Evolutionary conservation across 2,797 vertebrate species (phyloP).

Genomic region (Rhinella marina): DNA sequence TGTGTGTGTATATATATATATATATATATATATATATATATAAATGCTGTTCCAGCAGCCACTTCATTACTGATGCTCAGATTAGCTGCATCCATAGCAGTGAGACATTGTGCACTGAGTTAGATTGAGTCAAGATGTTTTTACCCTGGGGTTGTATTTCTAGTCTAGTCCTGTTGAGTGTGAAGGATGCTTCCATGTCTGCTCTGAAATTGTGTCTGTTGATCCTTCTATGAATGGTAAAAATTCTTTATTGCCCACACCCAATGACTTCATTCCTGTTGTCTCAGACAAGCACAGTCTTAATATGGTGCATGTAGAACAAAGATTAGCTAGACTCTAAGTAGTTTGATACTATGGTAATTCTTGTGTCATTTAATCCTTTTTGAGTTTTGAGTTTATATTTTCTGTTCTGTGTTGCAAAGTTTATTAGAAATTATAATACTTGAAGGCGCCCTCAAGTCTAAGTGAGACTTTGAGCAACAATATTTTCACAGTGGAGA

Average conservation of each 20-base stretch:
- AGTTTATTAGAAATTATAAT: not conserved
- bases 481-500: not conserved
- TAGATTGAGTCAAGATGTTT: constrained; percentile 39
- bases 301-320: constrained; percentile 17
- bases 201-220: constrained; percentile 47
- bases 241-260: constrained; percentile 50
- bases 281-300: constrained; percentile 44
- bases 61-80: constrained; percentile 10
- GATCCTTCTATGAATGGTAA: constrained; percentile 59
- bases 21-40: no score
- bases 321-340: constrained; percentile 36
- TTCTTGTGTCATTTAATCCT: constrained; percentile 5
- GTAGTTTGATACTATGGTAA: constrained; percentile 7
- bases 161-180: constrained; percentile 52
- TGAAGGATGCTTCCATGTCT: constrained; percentile 40
- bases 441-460: not conserved
- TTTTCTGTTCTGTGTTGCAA: not conserved
- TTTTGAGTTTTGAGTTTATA: not conserved
- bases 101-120: constrained; percentile 11
- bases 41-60: not conserved
- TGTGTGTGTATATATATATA: not conserved
- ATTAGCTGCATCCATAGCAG: not conserved
- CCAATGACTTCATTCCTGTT: constrained; percentile 52
- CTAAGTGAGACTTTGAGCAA: not conserved
- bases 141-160: constrained; percentile 43